Conservation (phyloP, 2,113 vertebrate genomes). For the Lichenostomus cassidix region DNA sequence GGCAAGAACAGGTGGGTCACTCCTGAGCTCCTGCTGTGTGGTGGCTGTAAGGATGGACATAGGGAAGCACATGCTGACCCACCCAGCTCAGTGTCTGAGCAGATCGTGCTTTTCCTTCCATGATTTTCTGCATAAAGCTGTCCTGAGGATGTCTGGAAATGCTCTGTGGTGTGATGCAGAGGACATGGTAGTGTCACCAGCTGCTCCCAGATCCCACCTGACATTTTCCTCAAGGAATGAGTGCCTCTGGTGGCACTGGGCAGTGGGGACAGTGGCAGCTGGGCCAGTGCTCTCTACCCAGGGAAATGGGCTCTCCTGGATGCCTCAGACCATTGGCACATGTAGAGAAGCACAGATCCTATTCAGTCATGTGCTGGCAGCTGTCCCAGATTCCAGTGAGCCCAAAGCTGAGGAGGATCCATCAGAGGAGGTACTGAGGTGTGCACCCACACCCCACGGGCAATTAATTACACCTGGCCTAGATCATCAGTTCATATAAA, state of each 20-base stretch:
- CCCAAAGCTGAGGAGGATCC: constrained; percentile 10
- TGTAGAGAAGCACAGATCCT: neutral
- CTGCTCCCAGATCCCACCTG: neutral
- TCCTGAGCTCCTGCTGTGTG: neutral
- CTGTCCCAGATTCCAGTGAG: neutral
- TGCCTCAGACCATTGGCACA: rapidly evolving
- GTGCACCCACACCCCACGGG: neutral
- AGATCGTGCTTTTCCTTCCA: rapidly evolving
- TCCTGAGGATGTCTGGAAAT: neutral
- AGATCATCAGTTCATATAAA: constrained; percentile 13
- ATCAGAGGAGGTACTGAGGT: constrained; percentile 2
- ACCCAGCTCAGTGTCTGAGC: neutral
- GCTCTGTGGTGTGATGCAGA: neutral
- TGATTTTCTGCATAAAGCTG: neutral
- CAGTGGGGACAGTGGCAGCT: neutral
- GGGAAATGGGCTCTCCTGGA: neutral
- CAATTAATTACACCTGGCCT: constrained; percentile 40
- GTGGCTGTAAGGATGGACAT: rapidly evolving
- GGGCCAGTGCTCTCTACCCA: neutral
- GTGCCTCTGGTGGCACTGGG: neutral
- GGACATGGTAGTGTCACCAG: neutral
- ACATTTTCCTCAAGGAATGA: rapidly evolving
- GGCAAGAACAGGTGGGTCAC: rapidly evolving
- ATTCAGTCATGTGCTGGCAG: neutral
- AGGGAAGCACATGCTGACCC: rapidly evolving